Evolutionary conservation across 2,797 vertebrate genomes (phyloP), one percentile per base, ranked within the genome.

Genomic region (Loris lydekkerianus): DNA sequence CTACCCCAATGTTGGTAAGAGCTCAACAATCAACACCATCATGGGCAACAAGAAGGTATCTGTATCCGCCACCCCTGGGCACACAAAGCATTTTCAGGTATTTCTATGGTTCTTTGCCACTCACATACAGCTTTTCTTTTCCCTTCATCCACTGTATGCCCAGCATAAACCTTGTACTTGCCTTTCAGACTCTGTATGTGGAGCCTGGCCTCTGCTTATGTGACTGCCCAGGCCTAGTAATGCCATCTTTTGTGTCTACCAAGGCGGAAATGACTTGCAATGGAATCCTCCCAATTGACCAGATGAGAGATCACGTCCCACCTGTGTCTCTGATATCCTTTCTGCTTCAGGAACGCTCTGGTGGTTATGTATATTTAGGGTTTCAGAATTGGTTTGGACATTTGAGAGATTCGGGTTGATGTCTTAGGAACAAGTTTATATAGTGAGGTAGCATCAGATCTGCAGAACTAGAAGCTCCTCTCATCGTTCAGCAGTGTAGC

Each of bases 41-140:
- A 97, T 99, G 58, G 99, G 99, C 95, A 99, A 99, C 98, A 99
- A 99, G 98, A 99, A 99, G 96, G 99, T 99, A 60, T 99, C 99
- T 0, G 99, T 99, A 80, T 99, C 99, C 46, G 99, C 99, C 72
- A 99, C 99, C 0, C 99, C 99, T 10, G 99, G 99, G 91, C 99
- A 99, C 98, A 99, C 99, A 0, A 99, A 99, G 95, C 99, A 99
- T 97, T 99, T 99, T 95, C 99, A 99, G 99, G 99, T 99, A 99
- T 61, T 86, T 40, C 53, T 69, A 0, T 27, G 27, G 3, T 10
- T 40, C 75, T 90, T 58, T 25, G 31, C 81, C 60, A 10, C 63
- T 29, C 13, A 0, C 65, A 0, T 75, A 5, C n/a, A 84, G 43
- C 49, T 25, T n/a, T 56, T 1, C 93, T 93, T 11, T 3, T 83